Percentiles rank a stretch among this genome's conserved stretches.
These are phyloP conservation scores for Gymnodraco acuticeps DNA, from an alignment of 2,797 vertebrate species.

Conservation along the genomic window DNA sequence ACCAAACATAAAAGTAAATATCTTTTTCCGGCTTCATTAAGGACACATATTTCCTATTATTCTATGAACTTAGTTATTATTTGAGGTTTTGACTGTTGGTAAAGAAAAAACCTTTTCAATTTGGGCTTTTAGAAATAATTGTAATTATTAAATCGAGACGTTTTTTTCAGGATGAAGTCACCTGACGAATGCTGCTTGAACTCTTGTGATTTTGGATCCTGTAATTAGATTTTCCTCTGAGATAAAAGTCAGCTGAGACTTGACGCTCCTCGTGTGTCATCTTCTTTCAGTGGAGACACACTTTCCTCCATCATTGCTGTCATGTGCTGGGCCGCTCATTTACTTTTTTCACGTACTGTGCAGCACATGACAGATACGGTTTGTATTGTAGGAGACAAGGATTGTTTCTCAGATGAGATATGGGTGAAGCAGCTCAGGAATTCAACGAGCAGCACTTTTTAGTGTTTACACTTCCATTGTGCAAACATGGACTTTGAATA, in stretches of 20 bases:
- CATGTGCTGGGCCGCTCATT: constrained; percentile 39
- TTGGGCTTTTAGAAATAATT: not conserved
- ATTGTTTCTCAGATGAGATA: not conserved
- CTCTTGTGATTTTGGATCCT: constrained; percentile 52
- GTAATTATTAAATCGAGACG: not conserved
- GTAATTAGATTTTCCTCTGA: constrained; percentile 70
- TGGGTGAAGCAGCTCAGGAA: not conserved
- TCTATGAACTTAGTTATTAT: not conserved
- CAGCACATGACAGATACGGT: not conserved
- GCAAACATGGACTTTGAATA: constrained; percentile 50
- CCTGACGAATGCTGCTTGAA: constrained; percentile 33
- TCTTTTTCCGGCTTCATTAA: not conserved
- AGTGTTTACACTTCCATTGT: constrained; percentile 13
- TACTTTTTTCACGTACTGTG: not conserved
- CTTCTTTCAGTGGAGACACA: constrained; percentile 3
- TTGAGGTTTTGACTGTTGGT: not conserved
- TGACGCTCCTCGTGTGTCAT: constrained; percentile 3
- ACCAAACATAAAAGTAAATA: no score
- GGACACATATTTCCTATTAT: not conserved
- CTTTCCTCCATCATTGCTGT: constrained; percentile 22
- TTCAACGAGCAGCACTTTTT: not conserved
- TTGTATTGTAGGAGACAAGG: not conserved
- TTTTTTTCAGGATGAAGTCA: constrained; percentile 25
- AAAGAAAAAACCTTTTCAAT: not conserved
- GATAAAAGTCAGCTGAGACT: constrained; percentile 73